A percentile compares a stretch with the other conserved stretches of the same genome.
These are phyloP conservation scores for Vollenhovia emeryi DNA, from an alignment of 1,140 invertebrate genomes.

Conservation along the genomic window DNA sequence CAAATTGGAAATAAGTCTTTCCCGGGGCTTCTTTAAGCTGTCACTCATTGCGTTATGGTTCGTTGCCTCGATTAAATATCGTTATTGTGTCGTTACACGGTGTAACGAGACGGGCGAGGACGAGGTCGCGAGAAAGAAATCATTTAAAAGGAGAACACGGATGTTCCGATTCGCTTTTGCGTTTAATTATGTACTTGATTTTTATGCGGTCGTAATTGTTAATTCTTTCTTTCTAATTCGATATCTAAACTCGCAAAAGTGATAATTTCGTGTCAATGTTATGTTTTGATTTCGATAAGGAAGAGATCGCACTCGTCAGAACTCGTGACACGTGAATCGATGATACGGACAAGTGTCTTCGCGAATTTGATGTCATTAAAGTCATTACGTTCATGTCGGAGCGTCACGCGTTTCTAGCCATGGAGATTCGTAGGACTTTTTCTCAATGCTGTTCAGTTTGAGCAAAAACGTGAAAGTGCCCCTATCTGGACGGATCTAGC, in stretches of 20 bases:
- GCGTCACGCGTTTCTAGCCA: conserved; percentile 17
- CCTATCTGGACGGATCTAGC: conserved; percentile 10
- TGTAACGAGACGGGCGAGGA: not conserved
- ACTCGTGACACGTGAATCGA: not conserved
- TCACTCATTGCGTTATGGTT: conserved; percentile 30
- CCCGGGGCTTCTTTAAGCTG: not conserved
- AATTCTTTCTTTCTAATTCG: not conserved
- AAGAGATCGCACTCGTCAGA: not conserved
- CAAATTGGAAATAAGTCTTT: conserved; percentile 35
- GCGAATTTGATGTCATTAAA: conserved; percentile 1
- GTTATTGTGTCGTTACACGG: conserved; percentile 44
- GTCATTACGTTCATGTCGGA: not conserved
- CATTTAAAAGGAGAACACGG: conserved; percentile 59
- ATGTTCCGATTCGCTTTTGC: not conserved
- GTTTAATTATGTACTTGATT: not conserved
- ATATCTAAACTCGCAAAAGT: not conserved
- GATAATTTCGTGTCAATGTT: not conserved
- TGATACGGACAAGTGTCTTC: not conserved
- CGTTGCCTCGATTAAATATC: conserved; percentile 67
- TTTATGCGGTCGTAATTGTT: not conserved
- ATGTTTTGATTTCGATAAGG: not conserved
- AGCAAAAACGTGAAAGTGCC: conserved; percentile 40
- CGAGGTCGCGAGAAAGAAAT: conserved; percentile 9
- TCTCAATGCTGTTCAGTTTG: conserved; percentile 28
- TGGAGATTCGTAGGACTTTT: conserved; percentile 33